Base-by-base conservation (phyloP, 2,888 invertebrate species). In the Leptopilina myrica region DNA sequence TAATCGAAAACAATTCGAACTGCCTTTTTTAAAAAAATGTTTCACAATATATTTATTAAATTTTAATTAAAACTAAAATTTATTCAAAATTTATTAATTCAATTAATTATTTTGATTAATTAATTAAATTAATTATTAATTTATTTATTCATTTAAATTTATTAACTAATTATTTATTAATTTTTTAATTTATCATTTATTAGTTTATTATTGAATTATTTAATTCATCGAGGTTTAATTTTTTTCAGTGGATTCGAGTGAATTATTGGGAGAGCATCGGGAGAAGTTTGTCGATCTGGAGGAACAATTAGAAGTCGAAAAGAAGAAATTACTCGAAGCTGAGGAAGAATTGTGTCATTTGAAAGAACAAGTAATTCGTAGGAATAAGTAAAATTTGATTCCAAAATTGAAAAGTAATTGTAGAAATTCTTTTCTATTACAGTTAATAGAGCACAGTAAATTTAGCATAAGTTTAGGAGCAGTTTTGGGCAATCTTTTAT, bases 381-480 rank as follows among this genome's bases (percentile, higher is more conserved):
- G 33, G 33, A 73, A 73, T 56, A 56, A 73, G 56, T 73, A 73
- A 73, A 73, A 8, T 43, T 43, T 43, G 11, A 20, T 20, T n/a
- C 33, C 56, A 33, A 33, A 33, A 33, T 56, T 59, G 33, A 33
- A 33, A n/a, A 56, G 5, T 49, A 9, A 33, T n/a, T 56, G n/a
- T 40, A 56, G 56, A n/a, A 33, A 33, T 6, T 66, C n/a, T 83
- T 65, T 79, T 20, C 66, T 64, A 62, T 67, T 65, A 46, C 87
- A 89, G 86, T 84, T 90, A 56, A 85, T 86, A 59, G 84, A 86
- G 69, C 91, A 92, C 81, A 91, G 89, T 67, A 87, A 88, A 64
- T 92, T 91, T 85, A 91, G 91, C 83, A 89, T 92, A 59, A 90
- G 89, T 62, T 84, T 92, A 14, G 92, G 92, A 2, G 89, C 92